phyloP scores from a whole-genome alignment of 2,797 vertebrate species.

The Pristis pectinata region DNA sequence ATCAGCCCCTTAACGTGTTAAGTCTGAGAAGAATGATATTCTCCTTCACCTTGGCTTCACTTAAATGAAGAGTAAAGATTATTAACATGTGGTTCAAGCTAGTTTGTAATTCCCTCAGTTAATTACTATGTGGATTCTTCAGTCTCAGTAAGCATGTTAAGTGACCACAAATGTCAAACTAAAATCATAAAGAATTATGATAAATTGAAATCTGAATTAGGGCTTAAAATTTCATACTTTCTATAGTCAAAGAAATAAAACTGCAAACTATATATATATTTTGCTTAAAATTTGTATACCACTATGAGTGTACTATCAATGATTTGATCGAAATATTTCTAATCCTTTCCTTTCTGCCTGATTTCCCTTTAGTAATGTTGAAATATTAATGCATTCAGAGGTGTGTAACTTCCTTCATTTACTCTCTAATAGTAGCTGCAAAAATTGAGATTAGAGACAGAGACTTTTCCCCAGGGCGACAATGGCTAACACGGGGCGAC shows the following conservation, averaged over 20 bases:
- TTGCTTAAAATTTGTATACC: no score
- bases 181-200: background rate
- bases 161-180: background rate
- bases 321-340: background rate
- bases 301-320: no score
- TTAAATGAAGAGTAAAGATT: background rate
- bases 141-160: background rate
- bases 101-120: background rate
- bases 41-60: background rate
- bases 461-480: no score
- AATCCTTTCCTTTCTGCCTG: background rate
- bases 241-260: background rate
- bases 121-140: background rate
- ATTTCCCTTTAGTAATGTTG: background rate
- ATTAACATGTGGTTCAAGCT: background rate
- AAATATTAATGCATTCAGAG: background rate
- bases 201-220: background rate
- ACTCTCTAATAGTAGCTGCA: background rate
- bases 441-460: background rate
- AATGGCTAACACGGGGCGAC: no score
- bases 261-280: background rate
- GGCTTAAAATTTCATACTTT: background rate
- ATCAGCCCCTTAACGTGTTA: background rate
- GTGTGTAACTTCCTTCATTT: background rate
- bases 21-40: background rate